Conservation (phyloP, 1,140 invertebrate genomes). For the Pogonomyrmex barbatus region DNA sequence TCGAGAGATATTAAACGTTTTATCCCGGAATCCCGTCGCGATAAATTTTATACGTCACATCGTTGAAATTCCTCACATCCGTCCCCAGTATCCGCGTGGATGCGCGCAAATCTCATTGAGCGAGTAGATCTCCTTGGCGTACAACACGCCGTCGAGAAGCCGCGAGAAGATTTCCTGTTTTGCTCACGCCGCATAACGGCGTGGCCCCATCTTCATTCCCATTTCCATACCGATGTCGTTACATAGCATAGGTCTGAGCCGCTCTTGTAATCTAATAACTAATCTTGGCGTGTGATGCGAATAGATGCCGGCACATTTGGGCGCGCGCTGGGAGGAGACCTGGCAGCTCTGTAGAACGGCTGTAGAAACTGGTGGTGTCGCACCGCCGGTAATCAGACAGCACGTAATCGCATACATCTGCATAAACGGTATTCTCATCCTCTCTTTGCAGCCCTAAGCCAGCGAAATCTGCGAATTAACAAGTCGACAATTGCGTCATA, state of each 20-base stretch:
- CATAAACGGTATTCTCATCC: constrained; percentile 70
- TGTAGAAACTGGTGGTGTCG: constrained; percentile 29
- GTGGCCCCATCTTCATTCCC: constrained; percentile 58
- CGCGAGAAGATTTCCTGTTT: constrained; percentile 52
- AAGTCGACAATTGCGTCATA: constrained; percentile 5
- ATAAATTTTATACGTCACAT: constrained; percentile 38
- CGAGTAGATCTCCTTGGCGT: neutral
- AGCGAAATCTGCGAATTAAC: constrained; percentile 29
- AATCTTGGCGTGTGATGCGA: constrained; percentile 63
- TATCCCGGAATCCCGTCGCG: neutral
- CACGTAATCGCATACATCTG: constrained; percentile 69
- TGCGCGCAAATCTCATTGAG: constrained; percentile 25
- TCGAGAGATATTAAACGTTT: constrained; percentile 8
- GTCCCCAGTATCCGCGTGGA: constrained; percentile 7
- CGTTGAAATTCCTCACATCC: neutral
- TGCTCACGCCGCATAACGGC: constrained; percentile 12
- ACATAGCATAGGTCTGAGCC: constrained; percentile 40
- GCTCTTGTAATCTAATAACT: constrained; percentile 76
- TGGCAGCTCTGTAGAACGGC: neutral
- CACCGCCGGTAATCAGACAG: constrained; percentile 64
- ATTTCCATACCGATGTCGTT: constrained; percentile 74
- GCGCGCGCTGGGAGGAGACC: neutral
- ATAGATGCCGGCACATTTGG: constrained; percentile 45
- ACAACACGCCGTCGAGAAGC: neutral
- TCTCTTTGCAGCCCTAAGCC: constrained; percentile 7